Conservation (phyloP, 2,113 vertebrate species). For the Scomber colias region DNA sequence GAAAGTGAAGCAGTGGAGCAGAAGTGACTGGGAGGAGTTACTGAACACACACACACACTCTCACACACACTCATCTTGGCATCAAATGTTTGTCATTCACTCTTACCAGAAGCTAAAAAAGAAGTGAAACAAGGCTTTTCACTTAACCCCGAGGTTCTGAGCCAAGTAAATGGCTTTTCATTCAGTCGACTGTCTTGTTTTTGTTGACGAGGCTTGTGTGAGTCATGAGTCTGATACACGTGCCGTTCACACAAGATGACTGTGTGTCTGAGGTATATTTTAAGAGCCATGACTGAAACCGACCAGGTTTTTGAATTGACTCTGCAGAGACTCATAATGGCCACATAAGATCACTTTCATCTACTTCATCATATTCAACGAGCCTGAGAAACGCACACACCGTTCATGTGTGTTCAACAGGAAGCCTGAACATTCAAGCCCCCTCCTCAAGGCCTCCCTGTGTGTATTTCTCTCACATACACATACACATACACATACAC, state of each 20-base stretch:
- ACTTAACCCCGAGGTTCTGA: background rate
- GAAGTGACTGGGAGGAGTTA: slow-evolving; percentile 26
- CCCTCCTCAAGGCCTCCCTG: slow-evolving; percentile 17
- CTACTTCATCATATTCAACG: background rate
- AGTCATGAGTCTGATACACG: slow-evolving; percentile 46
- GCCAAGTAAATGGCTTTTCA: background rate
- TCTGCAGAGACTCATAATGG: slow-evolving; percentile 6
- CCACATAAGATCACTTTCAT: slow-evolving; percentile 7
- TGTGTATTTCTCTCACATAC: background rate
- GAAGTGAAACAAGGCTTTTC: background rate
- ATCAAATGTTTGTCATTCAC: slow-evolving; percentile 48
- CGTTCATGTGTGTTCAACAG: slow-evolving; percentile 70
- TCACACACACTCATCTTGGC: slow-evolving; percentile 14
- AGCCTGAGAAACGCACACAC: slow-evolving; percentile 17
- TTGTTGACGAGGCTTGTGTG: slow-evolving; percentile 23
- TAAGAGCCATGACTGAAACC: slow-evolving; percentile 6
- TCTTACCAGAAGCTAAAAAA: slow-evolving; percentile 48
- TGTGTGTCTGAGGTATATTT: slow-evolving; percentile 50
- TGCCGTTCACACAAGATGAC: slow-evolving; percentile 41
- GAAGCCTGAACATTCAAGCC: slow-evolving; percentile 63
- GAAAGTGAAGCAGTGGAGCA: slow-evolving; percentile 27
- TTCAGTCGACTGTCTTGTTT: slow-evolving; percentile 38
- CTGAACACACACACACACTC: background rate
- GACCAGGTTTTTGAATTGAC: slow-evolving; percentile 15
- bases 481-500: slow-evolving; percentile 16